Evolutionary conservation across 2,888 invertebrate genomes (phyloP), one percentile per base, ranked within the genome.

Genomic region (Fragum sueziense): DNA sequence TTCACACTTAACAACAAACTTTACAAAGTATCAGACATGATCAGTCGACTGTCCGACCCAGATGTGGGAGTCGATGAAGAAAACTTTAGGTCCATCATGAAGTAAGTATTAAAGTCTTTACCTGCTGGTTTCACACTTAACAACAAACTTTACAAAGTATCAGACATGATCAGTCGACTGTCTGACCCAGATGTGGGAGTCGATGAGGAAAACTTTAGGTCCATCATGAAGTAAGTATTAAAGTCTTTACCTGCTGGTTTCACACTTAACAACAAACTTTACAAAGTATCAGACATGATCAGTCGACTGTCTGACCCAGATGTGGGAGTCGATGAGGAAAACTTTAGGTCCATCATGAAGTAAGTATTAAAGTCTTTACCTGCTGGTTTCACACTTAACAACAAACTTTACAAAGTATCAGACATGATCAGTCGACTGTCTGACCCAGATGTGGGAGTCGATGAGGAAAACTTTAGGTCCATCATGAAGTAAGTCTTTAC

Each of bases 1-100:
- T n/a, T n/a, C n/a, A n/a, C n/a, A n/a, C n/a, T n/a, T n/a, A n/a
- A n/a, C n/a, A n/a, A n/a, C n/a, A n/a, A n/a, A n/a, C n/a, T n/a
- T n/a, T n/a, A 98, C 91, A 96, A 97, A 0, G 95, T 99, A 94
- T 98, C 99, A 0, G 99, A 99, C 91, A 97, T 99, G 83, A 97
- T 99, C 88, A 97, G 97, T 2, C 95, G 97, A 76, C 94, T 99
- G 54, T 96, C 97, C 77, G 96, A 97, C 89, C 95, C 96, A 0
- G 95, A 95, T 73, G 91, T 95, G 11, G 95, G 95, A 65, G 94
- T 97, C 29, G 95, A 95, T 0, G 96, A 96, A 90, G 95, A 96
- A 1, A 94, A 96, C 82, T 97, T 97, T 91, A 95, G 96, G 86
- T 94, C 94, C 71, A 96, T 97, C 85, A 95, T 97, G 95, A 96